These are phyloP conservation scores for Cyclophora albipunctata DNA, from an alignment of 2,888 invertebrate genomes.

Conservation along the genomic window DNA sequence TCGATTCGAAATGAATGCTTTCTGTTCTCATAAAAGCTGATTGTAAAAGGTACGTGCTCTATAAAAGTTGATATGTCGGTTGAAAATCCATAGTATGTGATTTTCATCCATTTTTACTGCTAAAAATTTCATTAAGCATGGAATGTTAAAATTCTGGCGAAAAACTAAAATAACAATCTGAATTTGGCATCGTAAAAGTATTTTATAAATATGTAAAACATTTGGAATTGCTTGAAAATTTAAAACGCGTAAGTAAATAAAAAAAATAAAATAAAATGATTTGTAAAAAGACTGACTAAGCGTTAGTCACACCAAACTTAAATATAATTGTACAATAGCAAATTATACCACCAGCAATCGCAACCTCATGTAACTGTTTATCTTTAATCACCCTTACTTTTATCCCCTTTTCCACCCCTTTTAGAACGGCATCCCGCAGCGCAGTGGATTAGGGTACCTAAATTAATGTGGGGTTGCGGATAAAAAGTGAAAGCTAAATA, in stretches of 20 bases:
- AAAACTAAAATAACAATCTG: no score
- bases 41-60: background rate
- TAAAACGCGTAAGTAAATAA: no score
- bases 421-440: constrained; percentile 33
- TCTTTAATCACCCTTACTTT: constrained; percentile 70
- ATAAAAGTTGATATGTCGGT: no score
- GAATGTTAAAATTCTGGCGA: no score
- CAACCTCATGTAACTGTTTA: constrained; percentile 59
- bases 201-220: no score
- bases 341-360: constrained; percentile 49
- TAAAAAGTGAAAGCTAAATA: constrained; percentile 32
- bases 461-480: constrained; percentile 44
- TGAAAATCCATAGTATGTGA: no score
- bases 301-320: constrained; percentile 36
- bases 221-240: no score
- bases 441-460: constrained; percentile 55
- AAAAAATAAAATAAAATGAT: no score
- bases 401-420: constrained; percentile 54
- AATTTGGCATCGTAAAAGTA: no score
- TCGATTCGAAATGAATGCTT: constrained; percentile 10
- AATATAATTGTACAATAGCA: constrained; percentile 63
- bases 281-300: no score
- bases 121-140: no score
- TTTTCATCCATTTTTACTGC: no score
- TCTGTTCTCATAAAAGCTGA: constrained; percentile 9